Evolutionary conservation across 1,140 invertebrate genomes (phyloP).

Genomic region (Coboldia fuscipes): DNA sequence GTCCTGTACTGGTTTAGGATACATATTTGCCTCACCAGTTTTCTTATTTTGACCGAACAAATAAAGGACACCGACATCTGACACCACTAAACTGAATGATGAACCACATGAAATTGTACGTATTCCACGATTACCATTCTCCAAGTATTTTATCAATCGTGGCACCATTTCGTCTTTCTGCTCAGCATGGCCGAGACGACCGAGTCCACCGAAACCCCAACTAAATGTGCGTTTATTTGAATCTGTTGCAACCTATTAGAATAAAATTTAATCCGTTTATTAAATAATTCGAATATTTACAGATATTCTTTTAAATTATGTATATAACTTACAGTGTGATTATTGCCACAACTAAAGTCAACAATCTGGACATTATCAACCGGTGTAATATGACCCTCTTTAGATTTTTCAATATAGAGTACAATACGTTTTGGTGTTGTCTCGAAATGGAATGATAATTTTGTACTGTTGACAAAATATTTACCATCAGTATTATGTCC

Average conservation of each 20-base stretch:
- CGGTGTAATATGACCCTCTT: constrained; percentile 65
- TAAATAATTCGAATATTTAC: background rate
- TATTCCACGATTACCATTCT: constrained; percentile 59
- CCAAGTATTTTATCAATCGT: constrained; percentile 72
- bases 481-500: constrained; percentile 87
- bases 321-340: constrained; percentile 50
- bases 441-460: constrained; percentile 69
- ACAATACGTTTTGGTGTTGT: constrained; percentile 63
- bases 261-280: background rate
- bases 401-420: constrained; percentile 69
- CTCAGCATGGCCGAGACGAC: constrained; percentile 76
- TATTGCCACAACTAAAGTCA: constrained; percentile 74
- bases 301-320: background rate
- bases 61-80: constrained; percentile 54
- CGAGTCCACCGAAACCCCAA: constrained; percentile 90
- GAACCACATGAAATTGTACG: constrained; percentile 60
- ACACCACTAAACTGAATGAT: constrained; percentile 67
- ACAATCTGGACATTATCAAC: constrained; percentile 72
- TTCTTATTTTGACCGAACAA: constrained; percentile 83
- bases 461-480: constrained; percentile 76
- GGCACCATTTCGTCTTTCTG: constrained; percentile 81
- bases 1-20: constrained; percentile 85
- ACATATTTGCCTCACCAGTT: constrained; percentile 88
- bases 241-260: constrained; percentile 54
- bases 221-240: constrained; percentile 69